Evolutionary conservation across 2,888 invertebrate species (phyloP).

Genomic region (Aphodius sticticus): DNA sequence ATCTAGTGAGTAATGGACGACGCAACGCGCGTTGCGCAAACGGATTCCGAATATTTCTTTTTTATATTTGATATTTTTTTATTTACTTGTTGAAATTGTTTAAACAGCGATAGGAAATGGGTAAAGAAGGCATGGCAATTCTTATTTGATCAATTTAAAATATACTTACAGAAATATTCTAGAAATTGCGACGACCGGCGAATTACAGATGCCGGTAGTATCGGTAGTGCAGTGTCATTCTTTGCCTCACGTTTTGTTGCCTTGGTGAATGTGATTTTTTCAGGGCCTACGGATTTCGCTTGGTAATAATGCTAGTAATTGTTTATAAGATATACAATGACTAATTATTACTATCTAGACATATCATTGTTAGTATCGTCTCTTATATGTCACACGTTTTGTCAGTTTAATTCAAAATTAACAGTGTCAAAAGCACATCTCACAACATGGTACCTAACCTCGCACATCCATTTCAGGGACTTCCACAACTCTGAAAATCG

Average conservation of each 20-base stretch:
- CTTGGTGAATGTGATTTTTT: neutral
- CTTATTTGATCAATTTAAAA: neutral
- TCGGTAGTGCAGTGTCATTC: neutral
- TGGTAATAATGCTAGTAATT: conserved; percentile 23
- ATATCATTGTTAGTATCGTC: conserved; percentile 64
- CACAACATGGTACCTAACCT: conserved; percentile 34
- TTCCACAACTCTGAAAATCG: conserved; percentile 55
- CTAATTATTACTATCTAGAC: conserved; percentile 64
- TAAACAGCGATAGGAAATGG: neutral
- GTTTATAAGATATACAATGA: conserved; percentile 23
- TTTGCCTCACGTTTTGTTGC: neutral
- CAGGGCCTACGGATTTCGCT: conserved; percentile 5
- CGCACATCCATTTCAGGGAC: conserved; percentile 58
- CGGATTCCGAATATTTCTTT: neutral
- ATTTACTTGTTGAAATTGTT: neutral
- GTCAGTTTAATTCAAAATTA: conserved; percentile 36
- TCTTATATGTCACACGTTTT: conserved; percentile 26
- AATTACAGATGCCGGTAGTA: neutral
- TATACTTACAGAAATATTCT: neutral
- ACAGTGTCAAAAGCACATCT: conserved; percentile 26
- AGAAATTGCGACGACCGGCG: neutral
- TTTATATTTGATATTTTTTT: neutral
- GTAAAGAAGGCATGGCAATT: neutral
- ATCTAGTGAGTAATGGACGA: neutral
- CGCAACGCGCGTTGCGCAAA: neutral